Percentiles rank a stretch among this genome's conserved stretches.
phyloP scores from a whole-genome alignment of 2,888 invertebrate genomes.

The Coleophora deauratella region DNA sequence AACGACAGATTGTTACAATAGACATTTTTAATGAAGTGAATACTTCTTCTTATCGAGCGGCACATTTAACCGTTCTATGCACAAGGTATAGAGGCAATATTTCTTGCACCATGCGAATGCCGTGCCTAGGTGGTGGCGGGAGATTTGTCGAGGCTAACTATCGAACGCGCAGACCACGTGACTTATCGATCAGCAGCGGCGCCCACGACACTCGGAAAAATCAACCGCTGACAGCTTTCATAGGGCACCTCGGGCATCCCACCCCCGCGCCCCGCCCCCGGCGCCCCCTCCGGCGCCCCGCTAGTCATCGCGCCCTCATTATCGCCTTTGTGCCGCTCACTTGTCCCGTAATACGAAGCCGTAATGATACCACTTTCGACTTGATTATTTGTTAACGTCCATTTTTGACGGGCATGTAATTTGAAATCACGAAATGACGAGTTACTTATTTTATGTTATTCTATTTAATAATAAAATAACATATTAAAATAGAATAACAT shows the following conservation, averaged over 20 bases:
- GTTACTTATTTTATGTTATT: background rate
- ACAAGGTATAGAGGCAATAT: no score
- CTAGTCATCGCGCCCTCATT: slow-evolving; percentile 54
- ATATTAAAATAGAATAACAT: background rate
- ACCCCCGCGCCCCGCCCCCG: slow-evolving; percentile 12
- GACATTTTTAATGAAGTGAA: no score
- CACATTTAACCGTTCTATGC: no score
- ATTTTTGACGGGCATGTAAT: slow-evolving; percentile 20
- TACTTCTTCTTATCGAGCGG: no score
- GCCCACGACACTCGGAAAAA: slow-evolving; percentile 73
- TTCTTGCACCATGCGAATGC: background rate
- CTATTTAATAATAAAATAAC: slow-evolving; percentile 1
- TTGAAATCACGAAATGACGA: no score
- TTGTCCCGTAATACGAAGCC: slow-evolving; percentile 66
- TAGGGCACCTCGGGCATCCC: slow-evolving; percentile 39
- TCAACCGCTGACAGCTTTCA: slow-evolving; percentile 74
- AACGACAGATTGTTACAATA: no score
- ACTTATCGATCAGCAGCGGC: slow-evolving; percentile 70
- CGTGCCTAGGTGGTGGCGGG: slow-evolving; percentile 32
- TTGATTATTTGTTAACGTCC: slow-evolving; percentile 41
- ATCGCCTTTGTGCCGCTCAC: slow-evolving; percentile 70
- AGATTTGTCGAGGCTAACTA: slow-evolving; percentile 64
- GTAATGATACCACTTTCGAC: slow-evolving; percentile 63
- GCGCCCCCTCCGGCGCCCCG: slow-evolving; percentile 13
- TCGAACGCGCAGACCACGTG: slow-evolving; percentile 62